Evolutionary conservation across 2,113 vertebrate species (phyloP), one percentile per base, ranked within the genome.

Genomic region (Hydrolagus affinis): DNA sequence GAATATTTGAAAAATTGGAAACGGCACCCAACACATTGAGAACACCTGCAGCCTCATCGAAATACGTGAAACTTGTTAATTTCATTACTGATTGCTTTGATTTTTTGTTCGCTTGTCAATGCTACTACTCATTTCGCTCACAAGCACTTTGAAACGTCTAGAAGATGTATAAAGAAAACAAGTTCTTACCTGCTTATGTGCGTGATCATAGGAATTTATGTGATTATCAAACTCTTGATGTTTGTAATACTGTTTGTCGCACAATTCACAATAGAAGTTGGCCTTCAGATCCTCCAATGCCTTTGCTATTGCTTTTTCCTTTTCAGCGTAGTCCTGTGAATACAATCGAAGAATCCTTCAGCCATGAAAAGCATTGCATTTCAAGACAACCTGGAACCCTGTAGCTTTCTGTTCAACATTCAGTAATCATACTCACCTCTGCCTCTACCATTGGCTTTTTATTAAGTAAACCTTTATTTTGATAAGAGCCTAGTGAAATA

Each of bases 191-290:
- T 99, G 97, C 88, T 96, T 98, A 93, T 99, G 97, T 87, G 97
- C 97, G 7, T 99, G 97, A 89, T 98, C 97, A 1, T 99, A 96
- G 59, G 97, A 99, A 92, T 98, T 98, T 90, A 98, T 98, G 90
- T 99, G 97, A 92, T 99, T 99, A 94, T 99, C 97, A 90, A 96
- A 99, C 91, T 99, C 97, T 86, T 97, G 97, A 88, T 98, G 97
- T 88, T 97, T 96, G 87, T 97, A 93, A 85, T 99, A 99, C 90
- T 98, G 97, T 90, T 99, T 99, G 89, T 99, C 95, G 86, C 97
- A 99, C 85, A 99, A 94, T 88, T 97, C 94, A 88, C 97, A 98
- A 93, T 98, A 99, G 90, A 98, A 95, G 89, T 96, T 95, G 88
- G 95, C 95, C 90, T 94, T 96, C 86, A 95, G 93, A 59, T 95